Percentiles rank a stretch among this genome's conserved stretches.
Conservation (phyloP, 2,113 vertebrate species). For the Ammospiza nelsoni region DNA sequence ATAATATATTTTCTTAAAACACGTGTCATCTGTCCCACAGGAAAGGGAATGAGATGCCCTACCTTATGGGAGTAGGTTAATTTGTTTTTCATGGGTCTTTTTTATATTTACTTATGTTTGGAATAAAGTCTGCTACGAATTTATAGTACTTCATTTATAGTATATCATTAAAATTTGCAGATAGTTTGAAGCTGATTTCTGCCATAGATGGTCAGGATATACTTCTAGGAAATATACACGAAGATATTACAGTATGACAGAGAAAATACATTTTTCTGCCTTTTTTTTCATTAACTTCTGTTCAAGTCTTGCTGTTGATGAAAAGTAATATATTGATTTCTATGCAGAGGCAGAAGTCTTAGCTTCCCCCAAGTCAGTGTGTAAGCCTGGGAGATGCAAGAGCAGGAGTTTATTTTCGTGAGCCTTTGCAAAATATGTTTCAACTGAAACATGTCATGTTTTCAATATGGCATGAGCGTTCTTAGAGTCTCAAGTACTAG, state of each 20-base stretch:
- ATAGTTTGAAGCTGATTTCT: not conserved
- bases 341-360: not conserved
- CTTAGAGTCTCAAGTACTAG: not conserved
- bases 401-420: not conserved
- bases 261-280: not conserved
- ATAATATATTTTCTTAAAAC: slow-evolving; percentile 19
- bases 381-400: not conserved
- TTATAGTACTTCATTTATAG: not conserved
- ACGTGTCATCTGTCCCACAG: not conserved
- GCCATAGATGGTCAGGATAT: not conserved
- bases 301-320: not conserved
- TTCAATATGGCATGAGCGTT: not conserved
- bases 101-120: not conserved
- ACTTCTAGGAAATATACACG: not conserved
- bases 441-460: too few species aligned
- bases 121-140: not conserved
- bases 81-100: not conserved
- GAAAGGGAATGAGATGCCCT: not conserved
- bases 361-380: not conserved
- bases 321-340: not conserved
- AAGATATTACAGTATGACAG: not conserved
- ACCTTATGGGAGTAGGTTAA: not conserved
- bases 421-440: not conserved
- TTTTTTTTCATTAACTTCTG: not conserved
- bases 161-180: not conserved